Conservation (phyloP, 1,140 invertebrate genomes). For the Eriocheir sinensis region DNA sequence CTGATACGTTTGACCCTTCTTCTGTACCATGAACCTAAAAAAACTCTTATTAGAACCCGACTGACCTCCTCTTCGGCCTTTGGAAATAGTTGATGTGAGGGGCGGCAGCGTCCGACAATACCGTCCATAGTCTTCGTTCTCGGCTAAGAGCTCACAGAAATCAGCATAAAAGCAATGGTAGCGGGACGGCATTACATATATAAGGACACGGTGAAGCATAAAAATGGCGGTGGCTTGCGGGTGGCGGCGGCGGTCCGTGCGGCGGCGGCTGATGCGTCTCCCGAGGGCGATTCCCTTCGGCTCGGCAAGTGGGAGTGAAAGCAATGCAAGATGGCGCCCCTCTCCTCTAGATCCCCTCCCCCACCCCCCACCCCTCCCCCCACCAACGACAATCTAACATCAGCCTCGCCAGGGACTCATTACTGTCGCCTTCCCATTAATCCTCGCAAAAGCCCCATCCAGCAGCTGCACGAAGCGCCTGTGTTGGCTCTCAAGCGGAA, state of each 20-base stretch:
- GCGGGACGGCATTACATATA: neutral
- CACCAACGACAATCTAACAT: too few species aligned
- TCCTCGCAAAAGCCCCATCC: neutral
- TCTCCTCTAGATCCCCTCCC: too few species aligned
- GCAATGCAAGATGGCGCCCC: neutral
- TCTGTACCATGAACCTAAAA: too few species aligned
- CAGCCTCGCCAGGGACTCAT: neutral
- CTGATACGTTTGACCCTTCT: too few species aligned
- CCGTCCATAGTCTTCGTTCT: neutral
- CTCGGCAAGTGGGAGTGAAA: neutral
- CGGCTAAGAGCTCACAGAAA: neutral
- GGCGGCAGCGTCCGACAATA: too few species aligned
- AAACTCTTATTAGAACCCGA: too few species aligned
- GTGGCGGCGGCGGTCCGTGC: neutral
- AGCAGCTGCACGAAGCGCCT: neutral
- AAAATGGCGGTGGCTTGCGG: neutral
- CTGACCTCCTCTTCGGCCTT: too few species aligned
- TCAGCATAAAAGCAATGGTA: neutral
- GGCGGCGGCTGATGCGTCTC: neutral
- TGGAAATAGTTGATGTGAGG: too few species aligned
- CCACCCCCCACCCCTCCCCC: too few species aligned
- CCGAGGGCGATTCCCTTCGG: neutral
- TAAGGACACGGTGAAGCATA: conserved; percentile 22
- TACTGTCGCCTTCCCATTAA: neutral
- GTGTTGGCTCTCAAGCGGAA: neutral